These are phyloP conservation scores for Trematocara marginatum DNA, from an alignment of 2,113 vertebrate species.

Conservation along the genomic window DNA sequence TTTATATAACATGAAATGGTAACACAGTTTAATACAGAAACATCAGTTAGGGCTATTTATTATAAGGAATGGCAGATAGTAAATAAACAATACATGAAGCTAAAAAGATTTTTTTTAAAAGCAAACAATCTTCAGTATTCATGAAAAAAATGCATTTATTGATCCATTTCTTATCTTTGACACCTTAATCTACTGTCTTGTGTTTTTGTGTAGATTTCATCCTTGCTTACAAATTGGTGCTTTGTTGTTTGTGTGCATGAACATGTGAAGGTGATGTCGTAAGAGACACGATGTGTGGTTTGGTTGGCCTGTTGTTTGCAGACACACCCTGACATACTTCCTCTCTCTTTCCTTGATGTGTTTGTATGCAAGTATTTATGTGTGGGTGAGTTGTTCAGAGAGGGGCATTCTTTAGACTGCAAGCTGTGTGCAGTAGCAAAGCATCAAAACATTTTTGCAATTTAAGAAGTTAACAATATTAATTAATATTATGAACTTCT, in stretches of 20 bases:
- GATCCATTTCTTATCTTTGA: not conserved
- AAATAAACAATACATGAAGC: not conserved
- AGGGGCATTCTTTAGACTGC: slow-evolving; percentile 8
- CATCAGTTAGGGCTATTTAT: not conserved
- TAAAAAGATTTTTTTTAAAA: fast-evolving
- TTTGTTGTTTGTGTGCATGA: not conserved
- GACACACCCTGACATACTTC: slow-evolving; percentile 50
- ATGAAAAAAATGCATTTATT: not conserved
- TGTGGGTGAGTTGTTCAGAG: not conserved
- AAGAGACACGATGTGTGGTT: slow-evolving; percentile 38
- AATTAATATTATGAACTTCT: not conserved
- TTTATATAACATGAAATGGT: not conserved
- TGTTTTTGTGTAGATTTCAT: not conserved
- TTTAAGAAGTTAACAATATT: not conserved
- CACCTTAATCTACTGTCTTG: not conserved
- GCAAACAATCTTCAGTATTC: not conserved
- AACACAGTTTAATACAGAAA: not conserved
- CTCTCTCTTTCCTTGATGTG: slow-evolving; percentile 15
- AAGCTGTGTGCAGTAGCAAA: not conserved
- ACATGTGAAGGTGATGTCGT: slow-evolving; percentile 9
- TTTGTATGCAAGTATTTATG: not conserved
- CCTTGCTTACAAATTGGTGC: not conserved
- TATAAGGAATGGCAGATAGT: not conserved
- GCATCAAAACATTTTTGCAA: not conserved
- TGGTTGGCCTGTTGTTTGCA: slow-evolving; percentile 34